Conservation (phyloP, 2,888 invertebrate genomes). For the Homarus gammarus region DNA sequence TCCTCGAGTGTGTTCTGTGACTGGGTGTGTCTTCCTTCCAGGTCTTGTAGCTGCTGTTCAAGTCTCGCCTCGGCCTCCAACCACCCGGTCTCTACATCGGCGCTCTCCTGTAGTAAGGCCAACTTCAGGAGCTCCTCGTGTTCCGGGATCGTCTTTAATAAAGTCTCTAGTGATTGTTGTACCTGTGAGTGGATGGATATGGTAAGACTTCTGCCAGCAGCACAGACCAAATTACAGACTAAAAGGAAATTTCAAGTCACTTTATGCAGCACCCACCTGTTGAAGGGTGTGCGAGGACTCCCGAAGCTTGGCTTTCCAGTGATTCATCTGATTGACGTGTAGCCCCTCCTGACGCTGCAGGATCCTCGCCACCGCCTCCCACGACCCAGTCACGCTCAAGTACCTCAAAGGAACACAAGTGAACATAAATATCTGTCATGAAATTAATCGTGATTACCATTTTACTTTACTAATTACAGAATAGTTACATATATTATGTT, state of each 20-base stretch:
- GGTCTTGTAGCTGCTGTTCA: no score
- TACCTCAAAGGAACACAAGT: conserved; percentile 31
- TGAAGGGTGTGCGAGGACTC: conserved; percentile 22
- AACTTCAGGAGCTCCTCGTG: conserved; percentile 10
- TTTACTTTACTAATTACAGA: no score
- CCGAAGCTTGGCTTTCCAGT: conserved; percentile 27
- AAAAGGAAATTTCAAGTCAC: no score
- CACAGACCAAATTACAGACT: background rate
- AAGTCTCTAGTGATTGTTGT: conserved; percentile 12
- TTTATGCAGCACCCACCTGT: conserved; percentile 13
- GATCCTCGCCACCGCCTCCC: conserved; percentile 53
- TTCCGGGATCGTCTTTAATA: background rate
- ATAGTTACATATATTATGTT: no score
- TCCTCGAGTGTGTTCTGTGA: no score
- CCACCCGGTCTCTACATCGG: background rate
- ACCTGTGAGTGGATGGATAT: conserved; percentile 13
- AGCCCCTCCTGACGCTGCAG: conserved; percentile 50
- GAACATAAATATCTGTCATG: background rate
- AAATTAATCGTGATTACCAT: background rate
- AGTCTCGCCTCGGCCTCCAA: background rate
- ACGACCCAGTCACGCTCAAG: conserved; percentile 48
- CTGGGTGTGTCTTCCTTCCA: no score
- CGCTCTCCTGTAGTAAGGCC: conserved; percentile 22
- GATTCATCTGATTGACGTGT: conserved; percentile 37
- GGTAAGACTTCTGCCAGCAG: no score